Evolutionary conservation across 2,113 vertebrate genomes (phyloP).

Genomic region (Rattus rattus): DNA sequence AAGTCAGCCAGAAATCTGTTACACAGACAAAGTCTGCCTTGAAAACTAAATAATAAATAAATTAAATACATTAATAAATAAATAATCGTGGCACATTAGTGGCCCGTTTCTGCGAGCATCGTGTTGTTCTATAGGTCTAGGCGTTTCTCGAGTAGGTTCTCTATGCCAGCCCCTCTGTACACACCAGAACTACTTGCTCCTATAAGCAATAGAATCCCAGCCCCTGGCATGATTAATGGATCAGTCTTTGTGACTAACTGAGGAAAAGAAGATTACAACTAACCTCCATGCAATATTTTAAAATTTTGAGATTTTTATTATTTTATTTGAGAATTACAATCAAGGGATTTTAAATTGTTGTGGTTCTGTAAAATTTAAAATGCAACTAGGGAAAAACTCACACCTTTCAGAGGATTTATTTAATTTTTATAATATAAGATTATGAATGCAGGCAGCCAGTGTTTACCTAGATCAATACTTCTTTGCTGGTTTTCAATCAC

Average conservation of each 20-base stretch:
- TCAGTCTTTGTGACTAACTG: not conserved
- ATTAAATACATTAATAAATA: not conserved
- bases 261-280: constrained; percentile 27
- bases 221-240: not conserved
- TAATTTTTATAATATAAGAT: constrained; percentile 2
- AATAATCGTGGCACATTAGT: not conserved
- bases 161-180: not conserved
- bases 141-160: not conserved
- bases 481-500: constrained; percentile 7
- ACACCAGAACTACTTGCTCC: constrained; percentile 7
- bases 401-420: constrained; percentile 9
- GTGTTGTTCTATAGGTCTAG: not conserved
- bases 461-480: not conserved
- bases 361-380: constrained; percentile 47
- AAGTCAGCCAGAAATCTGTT: not conserved
- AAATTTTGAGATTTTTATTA: constrained; percentile 30
- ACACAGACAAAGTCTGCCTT: not conserved
- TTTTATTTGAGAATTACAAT: constrained; percentile 52
- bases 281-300: constrained; percentile 37
- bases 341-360: constrained; percentile 40
- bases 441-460: constrained; percentile 28
- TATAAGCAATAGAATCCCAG: not conserved
- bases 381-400: constrained; percentile 12
- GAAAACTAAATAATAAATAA: not conserved
- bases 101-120: not conserved